These are phyloP conservation scores for Priocnemis perturbator DNA, from an alignment of 2,888 invertebrate species.

Conservation along the genomic window DNA sequence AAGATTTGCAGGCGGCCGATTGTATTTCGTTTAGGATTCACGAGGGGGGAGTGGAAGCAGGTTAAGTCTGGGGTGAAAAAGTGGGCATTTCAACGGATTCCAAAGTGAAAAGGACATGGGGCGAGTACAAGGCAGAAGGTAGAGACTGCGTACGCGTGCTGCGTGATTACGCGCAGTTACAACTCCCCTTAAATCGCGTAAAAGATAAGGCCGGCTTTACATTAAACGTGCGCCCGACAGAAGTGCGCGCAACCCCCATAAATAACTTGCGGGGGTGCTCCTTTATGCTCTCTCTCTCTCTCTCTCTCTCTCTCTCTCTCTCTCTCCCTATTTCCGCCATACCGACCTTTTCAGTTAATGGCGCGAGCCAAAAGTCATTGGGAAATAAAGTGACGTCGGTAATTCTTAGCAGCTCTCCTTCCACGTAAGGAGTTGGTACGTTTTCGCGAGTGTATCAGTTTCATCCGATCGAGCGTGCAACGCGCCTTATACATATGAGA, in stretches of 20 bases:
- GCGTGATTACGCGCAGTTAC: constrained; percentile 63
- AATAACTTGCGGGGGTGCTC: constrained; percentile 41
- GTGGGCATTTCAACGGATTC: constrained; percentile 55
- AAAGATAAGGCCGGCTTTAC: constrained; percentile 62
- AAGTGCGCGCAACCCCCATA: constrained; percentile 54
- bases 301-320: constrained; percentile 10
- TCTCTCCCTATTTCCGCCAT: not conserved
- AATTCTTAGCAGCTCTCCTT: not conserved
- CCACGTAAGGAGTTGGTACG: no score
- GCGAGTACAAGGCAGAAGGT: not conserved
- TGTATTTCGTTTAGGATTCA: constrained; percentile 21
- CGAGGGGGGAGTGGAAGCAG: constrained; percentile 16
- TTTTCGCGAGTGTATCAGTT: no score
- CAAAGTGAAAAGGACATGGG: constrained; percentile 48
- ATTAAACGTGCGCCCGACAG: constrained; percentile 54
- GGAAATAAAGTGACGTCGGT: constrained; percentile 20
- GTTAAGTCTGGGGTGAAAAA: constrained; percentile 41
- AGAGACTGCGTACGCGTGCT: constrained; percentile 34
- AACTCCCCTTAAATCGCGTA: constrained; percentile 60
- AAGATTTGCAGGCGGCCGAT: not conserved
- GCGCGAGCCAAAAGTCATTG: constrained; percentile 26
- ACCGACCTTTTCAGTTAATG: constrained; percentile 12
- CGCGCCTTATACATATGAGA: no score
- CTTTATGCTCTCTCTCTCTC: constrained; percentile 16
- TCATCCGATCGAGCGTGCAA: no score